phyloP scores from a whole-genome alignment of 2,888 invertebrate species.

The Maniola hyperantus region DNA sequence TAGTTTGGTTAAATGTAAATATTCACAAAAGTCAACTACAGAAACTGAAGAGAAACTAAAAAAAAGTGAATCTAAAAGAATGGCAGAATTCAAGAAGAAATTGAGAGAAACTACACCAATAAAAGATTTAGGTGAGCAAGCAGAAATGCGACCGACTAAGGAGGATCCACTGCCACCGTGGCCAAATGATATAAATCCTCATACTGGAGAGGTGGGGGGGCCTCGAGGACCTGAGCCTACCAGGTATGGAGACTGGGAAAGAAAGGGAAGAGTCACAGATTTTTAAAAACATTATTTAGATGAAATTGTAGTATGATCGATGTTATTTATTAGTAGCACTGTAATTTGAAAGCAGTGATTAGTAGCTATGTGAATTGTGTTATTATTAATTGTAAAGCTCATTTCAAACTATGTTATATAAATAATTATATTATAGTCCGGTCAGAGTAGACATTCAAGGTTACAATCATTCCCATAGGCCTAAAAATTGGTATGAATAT shows the following conservation, averaged over 20 bases:
- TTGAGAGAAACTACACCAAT: constrained; percentile 86
- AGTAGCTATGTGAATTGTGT: neutral
- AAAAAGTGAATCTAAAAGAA: constrained; percentile 62
- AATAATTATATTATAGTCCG: no score
- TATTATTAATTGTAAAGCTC: no score
- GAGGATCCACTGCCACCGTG: constrained; percentile 92
- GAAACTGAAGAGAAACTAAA: constrained; percentile 35
- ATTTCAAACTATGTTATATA: no score
- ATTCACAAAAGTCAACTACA: constrained; percentile 50
- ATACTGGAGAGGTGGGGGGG: constrained; percentile 97
- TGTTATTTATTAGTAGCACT: neutral
- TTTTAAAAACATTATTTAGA: constrained; percentile 81
- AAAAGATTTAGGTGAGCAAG: constrained; percentile 90
- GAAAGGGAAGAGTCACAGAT: constrained; percentile 98
- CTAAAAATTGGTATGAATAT: no score
- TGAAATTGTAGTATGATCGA: neutral
- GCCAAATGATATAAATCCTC: constrained; percentile 94
- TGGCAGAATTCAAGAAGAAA: constrained; percentile 89
- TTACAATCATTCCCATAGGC: no score
- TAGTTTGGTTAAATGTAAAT: constrained; percentile 39
- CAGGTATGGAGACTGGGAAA: constrained; percentile 99
- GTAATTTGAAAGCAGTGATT: neutral
- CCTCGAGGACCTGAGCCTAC: constrained; percentile 99
- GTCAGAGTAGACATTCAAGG: no score
- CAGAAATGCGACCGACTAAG: constrained; percentile 88